Evolutionary conservation across 2,113 vertebrate genomes (phyloP).

Genomic region (Burhinus oedicnemus): DNA sequence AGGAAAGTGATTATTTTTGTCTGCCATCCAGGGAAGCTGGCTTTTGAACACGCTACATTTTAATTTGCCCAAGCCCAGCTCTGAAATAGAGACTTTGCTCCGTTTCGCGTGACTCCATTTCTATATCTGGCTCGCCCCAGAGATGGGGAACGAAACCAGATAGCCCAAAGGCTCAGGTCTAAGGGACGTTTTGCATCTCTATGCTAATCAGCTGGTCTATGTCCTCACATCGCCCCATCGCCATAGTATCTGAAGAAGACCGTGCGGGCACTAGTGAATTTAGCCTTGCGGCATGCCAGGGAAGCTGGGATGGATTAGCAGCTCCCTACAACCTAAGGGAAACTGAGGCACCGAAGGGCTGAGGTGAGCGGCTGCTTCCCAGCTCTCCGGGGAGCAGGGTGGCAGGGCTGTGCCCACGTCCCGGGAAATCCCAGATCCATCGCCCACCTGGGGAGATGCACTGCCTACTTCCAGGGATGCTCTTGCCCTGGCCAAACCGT

Average conservation of each 20-base stretch:
- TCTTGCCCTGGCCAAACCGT: not conserved
- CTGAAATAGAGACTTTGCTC: constrained; percentile 15
- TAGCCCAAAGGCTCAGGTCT: not conserved
- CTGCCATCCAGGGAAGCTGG: constrained; percentile 16
- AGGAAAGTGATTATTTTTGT: constrained; percentile 60
- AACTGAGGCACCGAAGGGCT: not conserved
- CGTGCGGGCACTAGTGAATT: not conserved
- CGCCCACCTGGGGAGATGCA: not conserved
- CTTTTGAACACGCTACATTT: constrained; percentile 11
- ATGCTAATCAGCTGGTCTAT: not conserved
- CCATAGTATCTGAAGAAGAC: not conserved
- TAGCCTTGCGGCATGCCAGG: not conserved
- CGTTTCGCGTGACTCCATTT: not conserved
- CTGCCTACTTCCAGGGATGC: not conserved
- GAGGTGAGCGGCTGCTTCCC: not conserved
- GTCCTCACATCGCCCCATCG: not conserved
- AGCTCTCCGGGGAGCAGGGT: not conserved
- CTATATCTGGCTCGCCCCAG: not conserved
- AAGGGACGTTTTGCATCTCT: not conserved
- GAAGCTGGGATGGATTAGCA: not conserved
- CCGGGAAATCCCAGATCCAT: not conserved
- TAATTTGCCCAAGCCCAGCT: constrained; percentile 26
- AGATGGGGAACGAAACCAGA: not conserved
- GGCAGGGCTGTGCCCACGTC: not conserved
- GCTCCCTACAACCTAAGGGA: not conserved